These are phyloP conservation scores for Graptemys geographica DNA, from an alignment of 2,797 vertebrate genomes.

Conservation along the genomic window DNA sequence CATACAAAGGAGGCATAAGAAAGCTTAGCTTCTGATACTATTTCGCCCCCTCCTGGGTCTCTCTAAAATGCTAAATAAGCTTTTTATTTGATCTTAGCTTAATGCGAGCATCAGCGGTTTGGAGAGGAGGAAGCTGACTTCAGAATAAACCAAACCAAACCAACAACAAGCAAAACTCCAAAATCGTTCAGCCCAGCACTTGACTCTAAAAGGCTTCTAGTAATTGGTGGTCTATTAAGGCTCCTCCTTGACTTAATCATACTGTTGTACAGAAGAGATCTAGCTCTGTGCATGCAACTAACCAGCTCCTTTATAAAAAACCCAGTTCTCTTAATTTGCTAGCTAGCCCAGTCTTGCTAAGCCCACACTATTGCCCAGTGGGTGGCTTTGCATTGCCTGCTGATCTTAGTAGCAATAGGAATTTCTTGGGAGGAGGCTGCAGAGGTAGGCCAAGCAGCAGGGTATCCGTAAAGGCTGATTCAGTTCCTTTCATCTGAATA, in stretches of 20 bases:
- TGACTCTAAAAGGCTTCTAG: conserved; percentile 67
- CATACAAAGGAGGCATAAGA: conserved; percentile 65
- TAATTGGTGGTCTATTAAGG: conserved; percentile 76
- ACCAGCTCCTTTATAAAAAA: conserved; percentile 48
- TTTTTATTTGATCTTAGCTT: conserved; percentile 80
- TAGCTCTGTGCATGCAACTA: conserved; percentile 61
- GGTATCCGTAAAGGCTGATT: conserved; percentile 60
- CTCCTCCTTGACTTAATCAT: conserved; percentile 72
- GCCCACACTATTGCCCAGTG: conserved; percentile 30
- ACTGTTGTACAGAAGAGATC: conserved; percentile 49
- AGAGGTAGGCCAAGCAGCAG: conserved; percentile 59
- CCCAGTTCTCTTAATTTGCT: conserved; percentile 66
- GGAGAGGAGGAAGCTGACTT: conserved; percentile 59
- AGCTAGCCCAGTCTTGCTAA: conserved; percentile 43
- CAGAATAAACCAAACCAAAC: conserved; percentile 31
- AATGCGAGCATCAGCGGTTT: conserved; percentile 79
- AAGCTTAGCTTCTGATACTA: conserved; percentile 65
- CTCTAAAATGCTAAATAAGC: conserved; percentile 79
- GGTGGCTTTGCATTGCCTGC: conserved; percentile 60
- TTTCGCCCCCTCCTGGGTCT: conserved; percentile 70
- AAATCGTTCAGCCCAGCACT: conserved; percentile 59
- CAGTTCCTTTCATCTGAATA: conserved; percentile 65
- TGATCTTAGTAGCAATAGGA: conserved; percentile 66
- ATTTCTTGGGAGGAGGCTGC: conserved; percentile 35
- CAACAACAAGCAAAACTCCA: not conserved